Evolutionary conservation across 2,113 vertebrate species (phyloP).

Genomic region (Burhinus oedicnemus): DNA sequence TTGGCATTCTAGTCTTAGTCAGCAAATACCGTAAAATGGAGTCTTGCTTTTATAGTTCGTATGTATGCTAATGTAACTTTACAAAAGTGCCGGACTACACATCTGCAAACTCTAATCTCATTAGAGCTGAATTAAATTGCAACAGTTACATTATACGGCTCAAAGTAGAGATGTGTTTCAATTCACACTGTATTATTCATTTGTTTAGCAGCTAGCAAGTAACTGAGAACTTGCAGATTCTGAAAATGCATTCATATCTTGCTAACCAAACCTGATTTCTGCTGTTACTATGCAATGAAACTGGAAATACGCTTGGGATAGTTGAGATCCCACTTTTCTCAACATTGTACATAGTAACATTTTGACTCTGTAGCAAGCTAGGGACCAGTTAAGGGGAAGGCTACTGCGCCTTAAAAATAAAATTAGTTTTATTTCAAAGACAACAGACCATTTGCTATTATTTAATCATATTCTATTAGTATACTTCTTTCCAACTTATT

Average conservation of each 20-base stretch:
- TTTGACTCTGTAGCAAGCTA: not conserved
- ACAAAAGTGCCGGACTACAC: not conserved
- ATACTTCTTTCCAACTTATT: not conserved
- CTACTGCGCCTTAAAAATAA: not conserved
- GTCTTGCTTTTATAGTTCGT: not conserved
- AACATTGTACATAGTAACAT: not conserved
- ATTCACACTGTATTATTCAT: conserved; percentile 1
- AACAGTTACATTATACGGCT: not conserved
- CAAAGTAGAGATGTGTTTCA: not conserved
- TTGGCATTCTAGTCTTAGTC: not conserved
- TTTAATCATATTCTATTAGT: not conserved
- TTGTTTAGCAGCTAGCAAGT: conserved; percentile 2
- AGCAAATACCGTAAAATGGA: not conserved
- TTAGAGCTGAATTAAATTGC: conserved; percentile 17
- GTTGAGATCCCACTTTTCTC: not conserved
- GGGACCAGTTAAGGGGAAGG: not conserved
- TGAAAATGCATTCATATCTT: not conserved
- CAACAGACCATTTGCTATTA: not conserved
- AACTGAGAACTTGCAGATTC: not conserved
- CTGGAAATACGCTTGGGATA: not conserved
- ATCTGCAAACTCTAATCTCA: not conserved
- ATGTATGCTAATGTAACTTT: not conserved
- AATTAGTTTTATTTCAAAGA: not conserved
- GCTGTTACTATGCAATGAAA: not conserved
- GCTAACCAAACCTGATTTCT: not conserved